Evolutionary conservation across 2,888 invertebrate species (phyloP).

Genomic region (Aphidius colemani): DNA sequence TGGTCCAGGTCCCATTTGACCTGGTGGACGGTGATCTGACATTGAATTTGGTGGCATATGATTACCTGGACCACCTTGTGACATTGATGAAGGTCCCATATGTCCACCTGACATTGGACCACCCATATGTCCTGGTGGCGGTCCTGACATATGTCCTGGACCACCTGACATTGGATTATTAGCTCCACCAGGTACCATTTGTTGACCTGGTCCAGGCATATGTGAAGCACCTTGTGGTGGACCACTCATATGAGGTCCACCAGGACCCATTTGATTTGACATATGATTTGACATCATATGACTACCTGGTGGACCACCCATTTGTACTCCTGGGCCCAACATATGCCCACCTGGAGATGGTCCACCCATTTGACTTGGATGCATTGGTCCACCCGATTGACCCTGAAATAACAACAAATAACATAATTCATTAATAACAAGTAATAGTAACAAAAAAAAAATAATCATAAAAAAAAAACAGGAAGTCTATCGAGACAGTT

Average conservation of each 20-base stretch:
- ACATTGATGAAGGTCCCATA: conserved; percentile 41
- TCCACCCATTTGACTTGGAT: conserved; percentile 46
- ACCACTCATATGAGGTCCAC: conserved; percentile 41
- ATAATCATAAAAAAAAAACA: too few relatives aligned
- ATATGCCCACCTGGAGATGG: conserved; percentile 47
- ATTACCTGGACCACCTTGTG: conserved; percentile 27
- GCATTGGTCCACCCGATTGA: conserved; percentile 46
- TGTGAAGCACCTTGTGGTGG: conserved; percentile 44
- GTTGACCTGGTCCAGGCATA: conserved; percentile 45
- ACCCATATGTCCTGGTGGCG: conserved; percentile 36
- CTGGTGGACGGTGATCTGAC: conserved; percentile 40
- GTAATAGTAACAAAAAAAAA: too few relatives aligned
- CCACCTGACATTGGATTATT: conserved; percentile 40
- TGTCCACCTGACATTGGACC: conserved; percentile 33
- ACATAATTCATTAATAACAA: too few relatives aligned
- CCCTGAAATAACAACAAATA: conserved; percentile 33
- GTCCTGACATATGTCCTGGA: conserved; percentile 49
- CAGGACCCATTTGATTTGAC: conserved; percentile 41
- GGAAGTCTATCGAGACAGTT: too few relatives aligned
- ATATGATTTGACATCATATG: conserved; percentile 43
- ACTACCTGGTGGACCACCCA: conserved; percentile 39
- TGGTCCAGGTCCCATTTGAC: conserved; percentile 45
- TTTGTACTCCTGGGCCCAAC: conserved; percentile 38
- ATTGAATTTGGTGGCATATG: conserved; percentile 39
- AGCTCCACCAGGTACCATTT: conserved; percentile 41